A percentile compares a stretch with the other conserved stretches of the same genome.
These are phyloP conservation scores for Cephus nigrinus DNA, from an alignment of 2,888 invertebrate species.

Conservation along the genomic window DNA sequence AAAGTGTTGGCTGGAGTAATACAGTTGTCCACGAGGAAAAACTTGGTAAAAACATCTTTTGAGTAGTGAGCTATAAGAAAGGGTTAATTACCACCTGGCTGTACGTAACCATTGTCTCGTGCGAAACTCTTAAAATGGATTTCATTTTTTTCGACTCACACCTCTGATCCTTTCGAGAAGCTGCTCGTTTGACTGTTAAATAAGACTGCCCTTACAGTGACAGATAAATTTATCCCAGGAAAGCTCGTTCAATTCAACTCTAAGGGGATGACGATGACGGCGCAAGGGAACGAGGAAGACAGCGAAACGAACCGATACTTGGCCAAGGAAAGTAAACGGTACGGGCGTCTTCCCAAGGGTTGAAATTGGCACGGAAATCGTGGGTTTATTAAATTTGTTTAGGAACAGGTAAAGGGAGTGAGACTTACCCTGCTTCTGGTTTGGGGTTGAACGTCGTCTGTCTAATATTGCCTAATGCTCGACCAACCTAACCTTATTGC, in stretches of 20 bases:
- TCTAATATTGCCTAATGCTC: conserved; percentile 56
- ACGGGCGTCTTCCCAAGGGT: conserved; percentile 41
- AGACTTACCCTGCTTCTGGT: conserved; percentile 2
- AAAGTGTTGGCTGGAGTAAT: conserved; percentile 46
- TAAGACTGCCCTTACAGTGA: background rate
- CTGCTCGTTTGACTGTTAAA: background rate
- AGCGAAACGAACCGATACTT: conserved; percentile 7
- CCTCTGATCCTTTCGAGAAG: background rate
- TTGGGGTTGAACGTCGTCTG: conserved; percentile 34
- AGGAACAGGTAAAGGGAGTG: conserved; percentile 47
- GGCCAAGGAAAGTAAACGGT: conserved; percentile 25
- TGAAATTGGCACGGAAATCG: conserved; percentile 59
- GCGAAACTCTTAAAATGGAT: background rate
- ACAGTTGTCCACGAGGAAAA: conserved; percentile 34
- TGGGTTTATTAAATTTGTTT: conserved; percentile 65
- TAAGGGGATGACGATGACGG: background rate
- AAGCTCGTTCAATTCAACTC: background rate
- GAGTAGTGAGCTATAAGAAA: background rate
- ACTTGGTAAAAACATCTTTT: conserved; percentile 10
- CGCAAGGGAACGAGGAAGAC: background rate
- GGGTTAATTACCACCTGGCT: background rate
- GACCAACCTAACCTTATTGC: conserved; percentile 59
- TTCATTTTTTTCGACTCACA: background rate
- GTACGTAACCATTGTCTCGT: background rate
- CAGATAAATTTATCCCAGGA: background rate